phyloP scores from a whole-genome alignment of 2,888 invertebrate genomes.

The Cepaea hortensis region DNA sequence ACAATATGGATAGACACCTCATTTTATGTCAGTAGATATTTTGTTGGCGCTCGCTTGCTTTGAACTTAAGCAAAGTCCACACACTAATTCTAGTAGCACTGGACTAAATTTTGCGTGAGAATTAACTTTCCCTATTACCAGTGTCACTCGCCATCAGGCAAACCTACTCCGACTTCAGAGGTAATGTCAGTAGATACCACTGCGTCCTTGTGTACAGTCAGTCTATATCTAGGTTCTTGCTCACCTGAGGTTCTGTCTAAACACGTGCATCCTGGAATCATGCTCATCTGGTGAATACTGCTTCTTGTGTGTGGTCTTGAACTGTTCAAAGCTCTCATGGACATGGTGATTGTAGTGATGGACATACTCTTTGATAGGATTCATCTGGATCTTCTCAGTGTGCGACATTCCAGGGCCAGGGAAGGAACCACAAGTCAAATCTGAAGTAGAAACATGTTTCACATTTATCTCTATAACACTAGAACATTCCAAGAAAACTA shows the following conservation, averaged over 20 bases:
- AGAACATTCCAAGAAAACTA: too few species aligned
- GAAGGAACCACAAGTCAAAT: slow-evolving; percentile 80
- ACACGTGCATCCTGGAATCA: slow-evolving; percentile 84
- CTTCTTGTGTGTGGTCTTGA: slow-evolving; percentile 85
- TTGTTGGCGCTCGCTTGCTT: too few species aligned
- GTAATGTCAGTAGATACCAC: too few species aligned
- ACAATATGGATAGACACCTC: too few species aligned
- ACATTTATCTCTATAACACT: background rate
- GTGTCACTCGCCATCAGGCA: too few species aligned
- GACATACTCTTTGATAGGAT: slow-evolving; percentile 94
- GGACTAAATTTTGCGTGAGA: too few species aligned
- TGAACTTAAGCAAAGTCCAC: too few species aligned
- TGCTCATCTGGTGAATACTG: slow-evolving; percentile 83
- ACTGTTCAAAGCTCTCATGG: slow-evolving; percentile 85
- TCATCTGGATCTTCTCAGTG: slow-evolving; percentile 83
- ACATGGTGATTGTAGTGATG: slow-evolving; percentile 82
- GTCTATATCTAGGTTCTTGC: background rate
- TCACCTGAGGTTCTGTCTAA: slow-evolving; percentile 86
- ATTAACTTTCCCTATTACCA: too few species aligned
- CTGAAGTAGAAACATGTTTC: slow-evolving; percentile 52
- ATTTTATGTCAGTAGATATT: too few species aligned
- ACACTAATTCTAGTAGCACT: too few species aligned
- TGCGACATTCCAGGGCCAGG: slow-evolving; percentile 83
- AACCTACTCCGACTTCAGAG: too few species aligned
- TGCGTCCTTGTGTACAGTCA: too few species aligned